Base-by-base conservation (phyloP, 2,888 invertebrate genomes). In the Rhogogaster chlorosoma region DNA sequence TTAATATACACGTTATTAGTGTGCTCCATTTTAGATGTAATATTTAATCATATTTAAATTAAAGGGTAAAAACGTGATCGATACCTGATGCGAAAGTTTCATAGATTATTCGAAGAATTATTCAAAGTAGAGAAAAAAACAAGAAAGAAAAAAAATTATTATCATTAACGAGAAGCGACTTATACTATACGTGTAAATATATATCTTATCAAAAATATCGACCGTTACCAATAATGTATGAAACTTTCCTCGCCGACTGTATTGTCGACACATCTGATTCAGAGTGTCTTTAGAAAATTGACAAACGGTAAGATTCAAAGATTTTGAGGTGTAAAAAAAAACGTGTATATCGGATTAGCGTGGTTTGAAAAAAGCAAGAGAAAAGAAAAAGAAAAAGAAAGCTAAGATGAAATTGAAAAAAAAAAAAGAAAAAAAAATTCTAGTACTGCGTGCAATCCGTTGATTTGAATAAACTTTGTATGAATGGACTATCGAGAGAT, bases 1-100 rank as follows among this genome's bases (percentile, higher is more conserved):
- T 77, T 77, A 29, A 53, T 49, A 42, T 77, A 77, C 75, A 77
- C 49, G 12, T 49, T 77, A 18, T 45, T 2, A 49, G 45, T 77
- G 29, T 77, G 45, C 26, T 77, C 29, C 42, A n/a, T 29, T 26
- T 26, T 49, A 18, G 45, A 49, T 26, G 18, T 73, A 73, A 73
- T 77, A 49, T 77, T 77, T 77, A 22, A 49, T 49, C 49, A 29
- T 22, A 26, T 26, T 29, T 67, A 26, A 49, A 61, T 49, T 45
- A 7, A 77, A 12, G 32, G 18, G 15, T n/a, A 49, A 77, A 15
- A 49, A 70, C 12, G 36, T 9, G 4, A 36, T 71, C 22, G 38
- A 5, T 10, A 71, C 5, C 26, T 26, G 15, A 32, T n/a, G n/a
- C 36, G 2, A 53, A 53, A 53, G 53, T 53, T n/a, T 53, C n/a